These are phyloP conservation scores for Syritta pipiens DNA, from an alignment of 2,888 invertebrate species.

Conservation along the genomic window DNA sequence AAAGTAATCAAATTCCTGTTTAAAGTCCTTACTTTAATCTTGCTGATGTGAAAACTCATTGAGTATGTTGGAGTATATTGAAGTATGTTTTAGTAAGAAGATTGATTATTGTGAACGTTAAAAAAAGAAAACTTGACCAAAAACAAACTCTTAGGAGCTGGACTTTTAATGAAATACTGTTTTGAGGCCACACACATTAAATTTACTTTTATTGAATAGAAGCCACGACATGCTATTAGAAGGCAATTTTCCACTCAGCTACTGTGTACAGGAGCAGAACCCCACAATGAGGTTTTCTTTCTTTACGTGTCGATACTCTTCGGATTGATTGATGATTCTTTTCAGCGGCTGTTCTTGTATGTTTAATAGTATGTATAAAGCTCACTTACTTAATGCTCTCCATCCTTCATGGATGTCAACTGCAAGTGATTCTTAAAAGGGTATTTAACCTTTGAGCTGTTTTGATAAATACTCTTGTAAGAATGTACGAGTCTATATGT, in stretches of 20 bases:
- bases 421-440: constrained; percentile 59
- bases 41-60: too few species aligned
- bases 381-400: too few species aligned
- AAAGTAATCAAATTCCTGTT: too few species aligned
- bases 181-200: constrained; percentile 8
- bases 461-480: constrained; percentile 24
- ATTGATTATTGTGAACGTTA: constrained; percentile 36
- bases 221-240: constrained; percentile 49
- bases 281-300: constrained; percentile 2
- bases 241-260: constrained; percentile 39
- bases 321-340: constrained; percentile 62
- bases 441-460: constrained; percentile 54
- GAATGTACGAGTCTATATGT: too few species aligned
- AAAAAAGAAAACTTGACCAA: background rate
- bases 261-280: constrained; percentile 12
- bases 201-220: constrained; percentile 20
- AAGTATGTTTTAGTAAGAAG: constrained; percentile 33
- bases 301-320: constrained; percentile 6
- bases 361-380: too few species aligned
- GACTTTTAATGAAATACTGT: background rate
- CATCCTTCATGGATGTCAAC: constrained; percentile 51
- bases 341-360: constrained; percentile 9
- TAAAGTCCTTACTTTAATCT: too few species aligned
- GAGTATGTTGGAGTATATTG: too few species aligned
- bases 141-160: too few species aligned